Evolutionary conservation across 1,140 invertebrate species (phyloP).

Genomic region (Lycorma delicatula): DNA sequence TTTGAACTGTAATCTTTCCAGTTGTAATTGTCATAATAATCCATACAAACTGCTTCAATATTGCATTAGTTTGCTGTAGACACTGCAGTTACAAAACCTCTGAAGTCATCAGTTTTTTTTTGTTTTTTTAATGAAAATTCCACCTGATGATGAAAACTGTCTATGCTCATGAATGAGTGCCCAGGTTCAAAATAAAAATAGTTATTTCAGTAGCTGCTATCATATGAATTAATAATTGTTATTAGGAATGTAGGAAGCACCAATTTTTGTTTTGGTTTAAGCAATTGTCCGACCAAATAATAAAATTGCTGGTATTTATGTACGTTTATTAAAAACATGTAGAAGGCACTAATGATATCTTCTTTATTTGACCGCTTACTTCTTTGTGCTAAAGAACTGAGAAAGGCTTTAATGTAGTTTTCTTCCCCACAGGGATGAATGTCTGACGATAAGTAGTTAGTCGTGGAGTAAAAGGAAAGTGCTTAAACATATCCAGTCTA

Average conservation of each 20-base stretch:
- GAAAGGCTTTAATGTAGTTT: not conserved
- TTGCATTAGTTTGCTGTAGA: no score
- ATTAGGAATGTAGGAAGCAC: constrained; percentile 16
- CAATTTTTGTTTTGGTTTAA: constrained; percentile 24
- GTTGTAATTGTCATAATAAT: no score
- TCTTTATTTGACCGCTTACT: not conserved
- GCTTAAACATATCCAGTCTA: constrained; percentile 1
- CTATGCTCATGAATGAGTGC: constrained; percentile 32
- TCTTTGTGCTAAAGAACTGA: not conserved
- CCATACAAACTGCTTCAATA: no score
- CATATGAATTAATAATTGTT: constrained; percentile 15
- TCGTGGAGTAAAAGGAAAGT: not conserved
- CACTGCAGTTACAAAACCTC: no score
- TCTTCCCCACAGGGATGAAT: not conserved
- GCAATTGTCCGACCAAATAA: constrained; percentile 28
- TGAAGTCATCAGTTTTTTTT: constrained; percentile 12
- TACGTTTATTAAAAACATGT: constrained; percentile 13
- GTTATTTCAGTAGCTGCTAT: constrained; percentile 27
- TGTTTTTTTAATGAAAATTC: constrained; percentile 11
- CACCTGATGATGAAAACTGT: constrained; percentile 32
- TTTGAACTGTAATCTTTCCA: no score
- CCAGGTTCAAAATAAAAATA: constrained; percentile 27
- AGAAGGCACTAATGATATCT: constrained; percentile 17
- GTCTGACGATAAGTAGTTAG: not conserved
- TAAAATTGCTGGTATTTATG: constrained; percentile 12